Conservation (phyloP, 2,797 vertebrate genomes). For the Crenichthys baileyi region DNA sequence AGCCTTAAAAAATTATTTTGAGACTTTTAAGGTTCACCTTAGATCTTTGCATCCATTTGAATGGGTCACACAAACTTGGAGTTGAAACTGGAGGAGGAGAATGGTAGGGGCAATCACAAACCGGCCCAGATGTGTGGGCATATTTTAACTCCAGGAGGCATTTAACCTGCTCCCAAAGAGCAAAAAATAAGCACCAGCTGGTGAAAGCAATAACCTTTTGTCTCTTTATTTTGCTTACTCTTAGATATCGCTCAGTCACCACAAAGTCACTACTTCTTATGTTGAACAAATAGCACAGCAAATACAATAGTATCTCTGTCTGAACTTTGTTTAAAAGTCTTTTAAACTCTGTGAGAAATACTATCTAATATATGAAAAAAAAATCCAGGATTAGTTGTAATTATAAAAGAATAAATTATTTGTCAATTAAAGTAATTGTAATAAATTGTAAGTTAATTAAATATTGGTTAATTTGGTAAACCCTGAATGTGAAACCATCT, state of each 20-base stretch:
- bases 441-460: not conserved
- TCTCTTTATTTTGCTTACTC: slow-evolving; percentile 56
- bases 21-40: not conserved
- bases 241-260: slow-evolving; percentile 24
- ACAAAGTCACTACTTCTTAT: slow-evolving; percentile 61
- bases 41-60: slow-evolving; percentile 9
- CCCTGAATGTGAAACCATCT: not conserved
- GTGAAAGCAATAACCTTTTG: slow-evolving; percentile 69
- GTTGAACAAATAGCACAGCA: slow-evolving; percentile 35
- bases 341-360: slow-evolving; percentile 17
- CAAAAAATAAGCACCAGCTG: slow-evolving; percentile 57
- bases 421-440: too few species aligned
- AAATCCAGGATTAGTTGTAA: not conserved
- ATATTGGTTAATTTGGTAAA: not conserved
- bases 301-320: slow-evolving; percentile 43
- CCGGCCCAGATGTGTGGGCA: slow-evolving; percentile 77
- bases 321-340: slow-evolving; percentile 56
- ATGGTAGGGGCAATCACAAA: slow-evolving; percentile 21
- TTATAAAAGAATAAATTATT: too few species aligned
- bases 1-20: not conserved
- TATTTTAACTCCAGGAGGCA: slow-evolving; percentile 74
- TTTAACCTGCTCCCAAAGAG: slow-evolving; percentile 61
- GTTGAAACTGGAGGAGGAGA: not conserved
- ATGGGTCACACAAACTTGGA: not conserved
- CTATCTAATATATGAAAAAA: not conserved